Percentiles rank a stretch among this genome's conserved stretches.
Evolutionary conservation across 1,140 invertebrate genomes (phyloP).

Genomic region (Bombus breviceps): DNA sequence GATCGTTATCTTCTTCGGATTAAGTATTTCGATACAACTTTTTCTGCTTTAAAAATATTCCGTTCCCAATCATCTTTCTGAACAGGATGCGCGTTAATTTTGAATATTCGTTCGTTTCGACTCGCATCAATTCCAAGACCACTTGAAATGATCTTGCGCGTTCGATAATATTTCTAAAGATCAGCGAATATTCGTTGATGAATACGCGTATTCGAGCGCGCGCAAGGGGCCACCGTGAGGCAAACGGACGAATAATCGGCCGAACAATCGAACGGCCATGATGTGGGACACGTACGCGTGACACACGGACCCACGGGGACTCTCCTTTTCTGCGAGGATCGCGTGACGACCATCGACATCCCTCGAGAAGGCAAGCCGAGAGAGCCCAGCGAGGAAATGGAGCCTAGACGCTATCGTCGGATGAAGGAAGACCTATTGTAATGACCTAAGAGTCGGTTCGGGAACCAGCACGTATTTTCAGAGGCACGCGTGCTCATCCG

Average conservation of each 20-base stretch:
- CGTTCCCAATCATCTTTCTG: background rate
- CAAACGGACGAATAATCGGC: background rate
- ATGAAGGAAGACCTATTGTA: conserved; percentile 64
- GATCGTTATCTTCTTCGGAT: background rate
- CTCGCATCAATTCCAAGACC: too few species aligned
- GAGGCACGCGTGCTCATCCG: conserved; percentile 33
- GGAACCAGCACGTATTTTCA: conserved; percentile 42
- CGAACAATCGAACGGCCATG: background rate
- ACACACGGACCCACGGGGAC: background rate
- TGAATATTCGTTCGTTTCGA: background rate
- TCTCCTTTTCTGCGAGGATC: background rate
- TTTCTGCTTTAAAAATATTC: too few species aligned
- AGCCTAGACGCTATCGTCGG: conserved; percentile 30
- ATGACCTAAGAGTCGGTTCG: conserved; percentile 68
- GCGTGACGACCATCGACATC: background rate
- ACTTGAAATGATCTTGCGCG: too few species aligned
- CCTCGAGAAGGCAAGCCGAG: conserved; percentile 14
- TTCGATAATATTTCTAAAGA: background rate
- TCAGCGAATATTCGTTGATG: background rate
- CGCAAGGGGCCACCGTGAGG: background rate
- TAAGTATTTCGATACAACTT: too few species aligned
- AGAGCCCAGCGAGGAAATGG: conserved; percentile 5
- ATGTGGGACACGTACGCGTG: background rate
- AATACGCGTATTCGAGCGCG: too few species aligned
- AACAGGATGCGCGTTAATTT: background rate